phyloP scores from a whole-genome alignment of 2,888 invertebrate species.

The Pollenia labialis region DNA sequence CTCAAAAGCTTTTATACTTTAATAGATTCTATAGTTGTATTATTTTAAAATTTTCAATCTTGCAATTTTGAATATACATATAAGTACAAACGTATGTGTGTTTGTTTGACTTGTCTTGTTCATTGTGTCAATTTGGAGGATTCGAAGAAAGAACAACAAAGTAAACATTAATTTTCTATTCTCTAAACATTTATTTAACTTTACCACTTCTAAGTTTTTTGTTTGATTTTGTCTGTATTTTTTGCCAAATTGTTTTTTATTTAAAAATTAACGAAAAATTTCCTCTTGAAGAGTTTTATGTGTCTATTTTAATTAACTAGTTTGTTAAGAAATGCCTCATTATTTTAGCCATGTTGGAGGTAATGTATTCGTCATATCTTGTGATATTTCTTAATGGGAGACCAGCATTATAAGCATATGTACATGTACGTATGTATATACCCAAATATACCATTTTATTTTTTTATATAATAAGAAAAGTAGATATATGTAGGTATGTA shows the following conservation, averaged over 20 bases:
- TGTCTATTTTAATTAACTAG: constrained; percentile 62
- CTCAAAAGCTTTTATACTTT: too few relatives aligned
- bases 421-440: not conserved
- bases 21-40: too few relatives aligned
- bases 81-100: too few relatives aligned
- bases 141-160: constrained; percentile 41
- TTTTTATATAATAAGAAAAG: not conserved
- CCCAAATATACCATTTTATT: not conserved
- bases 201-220: not conserved
- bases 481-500: not conserved
- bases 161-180: constrained; percentile 32
- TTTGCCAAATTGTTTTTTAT: constrained; percentile 33
- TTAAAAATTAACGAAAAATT: constrained; percentile 29
- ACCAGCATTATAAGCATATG: constrained; percentile 30
- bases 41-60: constrained; percentile 13
- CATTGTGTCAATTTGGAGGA: constrained; percentile 29
- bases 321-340: constrained; percentile 55
- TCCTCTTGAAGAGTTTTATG: constrained; percentile 65
- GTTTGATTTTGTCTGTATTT: constrained; percentile 3
- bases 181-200: constrained; percentile 33
- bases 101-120: constrained; percentile 22
- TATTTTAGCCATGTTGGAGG: constrained; percentile 54
- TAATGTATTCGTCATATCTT: constrained; percentile 12
- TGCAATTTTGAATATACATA: constrained; percentile 19
- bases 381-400: constrained; percentile 39